Percentiles rank a stretch among this genome's conserved stretches.
Evolutionary conservation across 2,888 invertebrate genomes (phyloP).

Genomic region (Entomobrya proxima): DNA sequence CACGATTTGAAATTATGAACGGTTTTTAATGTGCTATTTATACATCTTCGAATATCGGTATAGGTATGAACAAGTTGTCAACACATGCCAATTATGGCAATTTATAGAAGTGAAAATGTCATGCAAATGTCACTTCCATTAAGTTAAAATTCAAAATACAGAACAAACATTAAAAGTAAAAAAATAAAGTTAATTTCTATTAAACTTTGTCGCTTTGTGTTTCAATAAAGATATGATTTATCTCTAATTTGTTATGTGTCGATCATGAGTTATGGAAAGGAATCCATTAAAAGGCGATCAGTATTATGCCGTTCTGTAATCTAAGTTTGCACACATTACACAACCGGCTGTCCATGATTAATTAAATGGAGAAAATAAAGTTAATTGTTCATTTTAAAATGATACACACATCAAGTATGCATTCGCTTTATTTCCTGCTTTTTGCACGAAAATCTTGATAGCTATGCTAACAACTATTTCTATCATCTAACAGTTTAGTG

Average conservation of each 20-base stretch:
- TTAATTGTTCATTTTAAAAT: too few relatives aligned
- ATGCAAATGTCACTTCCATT: conserved; percentile 9
- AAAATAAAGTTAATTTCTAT: conserved; percentile 27
- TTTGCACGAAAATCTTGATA: too few relatives aligned
- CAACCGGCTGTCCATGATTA: too few relatives aligned
- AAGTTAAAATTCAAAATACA: neutral
- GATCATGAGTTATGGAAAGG: too few relatives aligned
- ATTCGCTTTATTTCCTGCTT: too few relatives aligned
- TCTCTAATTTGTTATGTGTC: too few relatives aligned
- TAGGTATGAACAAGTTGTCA: neutral
- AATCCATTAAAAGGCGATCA: too few relatives aligned
- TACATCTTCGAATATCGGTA: neutral
- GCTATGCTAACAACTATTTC: neutral
- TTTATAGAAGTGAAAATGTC: neutral
- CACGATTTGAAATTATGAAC: conserved; percentile 20
- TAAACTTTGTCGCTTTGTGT: neutral
- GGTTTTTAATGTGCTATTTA: conserved; percentile 43
- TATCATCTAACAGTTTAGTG: too few relatives aligned
- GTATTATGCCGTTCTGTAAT: too few relatives aligned
- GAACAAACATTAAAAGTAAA: neutral
- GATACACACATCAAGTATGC: too few relatives aligned
- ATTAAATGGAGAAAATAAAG: too few relatives aligned
- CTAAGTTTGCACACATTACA: too few relatives aligned
- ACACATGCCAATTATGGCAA: neutral
- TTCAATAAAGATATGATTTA: neutral